Evolutionary conservation across 2,888 invertebrate genomes (phyloP), one percentile per base, ranked within the genome.

Genomic region (Physocephala rufipes): DNA sequence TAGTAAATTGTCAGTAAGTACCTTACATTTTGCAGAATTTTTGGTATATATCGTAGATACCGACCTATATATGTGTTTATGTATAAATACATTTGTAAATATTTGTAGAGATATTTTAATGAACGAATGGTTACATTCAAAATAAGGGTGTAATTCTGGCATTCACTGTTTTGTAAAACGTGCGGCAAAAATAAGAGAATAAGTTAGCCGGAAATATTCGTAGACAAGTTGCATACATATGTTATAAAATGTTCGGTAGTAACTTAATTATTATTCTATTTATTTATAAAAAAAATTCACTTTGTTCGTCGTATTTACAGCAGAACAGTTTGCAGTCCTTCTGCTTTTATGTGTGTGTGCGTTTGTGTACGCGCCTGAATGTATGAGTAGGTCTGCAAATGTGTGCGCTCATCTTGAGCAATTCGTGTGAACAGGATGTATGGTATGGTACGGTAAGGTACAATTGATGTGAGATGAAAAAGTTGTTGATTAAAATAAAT

Each of bases 381-480:
- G 36, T 36, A 36, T 9, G 36, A 36, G 36, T 13, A 64, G 5
- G 49, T n/a, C n/a, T n/a, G n/a, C n/a, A n/a, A n/a, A n/a, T n/a
- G n/a, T n/a, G n/a, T n/a, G n/a, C n/a, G n/a, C n/a, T n/a, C n/a
- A n/a, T n/a, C n/a, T n/a, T n/a, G n/a, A n/a, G 63, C 47, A 28
- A 7, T 19, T 7, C 28, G 49, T 49, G 58, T 26, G 13, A 24
- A n/a, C n/a, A n/a, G n/a, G n/a, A n/a, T n/a, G 58, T 58, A 28
- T 26, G 13, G 12, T 3, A 49, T 51, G 70, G 65, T 67, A 72
- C 67, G 21, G 43, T 43, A 36, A 4, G 36, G 9, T 36, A 36
- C 36, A 36, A 36, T 36, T 4, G 36, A 36, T 36, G 9, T 36
- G 36, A 36, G 4, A 36, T 36, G 36, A 36, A 36, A 36, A 4